Base-by-base conservation (phyloP, 2,113 vertebrate genomes). In the Microcebus ravelobensis region DNA sequence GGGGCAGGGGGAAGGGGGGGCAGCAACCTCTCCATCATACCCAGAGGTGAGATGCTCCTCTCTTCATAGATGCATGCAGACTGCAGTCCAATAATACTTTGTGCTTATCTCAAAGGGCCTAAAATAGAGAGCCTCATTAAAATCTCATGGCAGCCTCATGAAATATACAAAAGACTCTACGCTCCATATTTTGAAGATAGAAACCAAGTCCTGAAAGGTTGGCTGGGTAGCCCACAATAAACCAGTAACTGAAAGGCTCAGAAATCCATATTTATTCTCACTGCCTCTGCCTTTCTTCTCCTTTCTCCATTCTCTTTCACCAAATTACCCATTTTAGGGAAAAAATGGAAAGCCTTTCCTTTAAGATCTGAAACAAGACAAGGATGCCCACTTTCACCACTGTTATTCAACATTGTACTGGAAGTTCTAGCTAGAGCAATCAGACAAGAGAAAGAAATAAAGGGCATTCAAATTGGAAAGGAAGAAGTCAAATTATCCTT, bases 181-280 rank as follows among this genome's bases (percentile, higher is more conserved):
- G 39, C 23, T 92, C 39, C 55, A 42, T 18, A 50, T 23, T 91
- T 27, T 87, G 89, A 83, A 94, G 73, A 86, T 55, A 87, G 63
- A 96, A 96, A 80, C 82, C n/a, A 81, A 97, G 85, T 80, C 82
- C 57, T 17, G 71, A 89, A 39, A 86, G 50, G 65, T 68, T 48
- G 73, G 18, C 45, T 50, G 2, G 3, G n/a, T 80, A 83, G 68
- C 31, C 61, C 42, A 12, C 7, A 20, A 70, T 31, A 68, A 77
- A 12, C 42, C 48, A 27, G 31, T 18, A 70, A 92, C 14, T 81
- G 77, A 87, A 95, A 96, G 76, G 4, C 11, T 55, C 59, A 81
- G 94, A 93, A 76, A 81, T n/a, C 77, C 39, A 6, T 55, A n/a
- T 57, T 84, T 31, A 36, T 80, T 61, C 29, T 63, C 39, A 50